Evolutionary conservation across 1,140 invertebrate genomes (phyloP).

Genomic region (Brachionus rotundiformis): DNA sequence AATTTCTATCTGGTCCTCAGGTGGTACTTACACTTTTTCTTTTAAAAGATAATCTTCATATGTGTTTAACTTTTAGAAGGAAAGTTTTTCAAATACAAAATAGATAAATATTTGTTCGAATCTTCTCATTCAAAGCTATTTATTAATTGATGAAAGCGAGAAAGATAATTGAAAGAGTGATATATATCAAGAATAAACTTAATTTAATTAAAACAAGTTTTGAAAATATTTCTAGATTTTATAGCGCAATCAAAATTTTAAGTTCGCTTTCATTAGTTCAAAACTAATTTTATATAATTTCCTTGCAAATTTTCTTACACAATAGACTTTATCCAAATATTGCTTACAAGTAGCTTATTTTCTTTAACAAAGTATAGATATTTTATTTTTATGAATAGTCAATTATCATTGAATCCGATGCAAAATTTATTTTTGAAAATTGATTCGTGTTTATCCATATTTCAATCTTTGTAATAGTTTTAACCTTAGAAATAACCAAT

Average conservation of each 20-base stretch:
- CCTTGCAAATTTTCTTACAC: neutral
- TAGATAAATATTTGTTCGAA: conserved; percentile 5
- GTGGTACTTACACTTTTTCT: neutral
- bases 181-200: conserved; percentile 4
- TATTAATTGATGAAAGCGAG: conserved; percentile 10
- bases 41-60: neutral
- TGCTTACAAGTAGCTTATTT: neutral
- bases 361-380: neutral
- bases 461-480: neutral
- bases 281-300: neutral
- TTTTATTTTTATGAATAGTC: neutral
- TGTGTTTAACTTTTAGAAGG: neutral
- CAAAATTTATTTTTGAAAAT: neutral
- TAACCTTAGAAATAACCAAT: neutral
- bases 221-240: neutral
- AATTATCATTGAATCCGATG: neutral
- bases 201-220: conserved; percentile 13
- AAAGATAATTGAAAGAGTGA: neutral
- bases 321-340: neutral
- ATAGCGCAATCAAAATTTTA: neutral
- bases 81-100: neutral
- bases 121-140: neutral
- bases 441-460: too few species aligned
- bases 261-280: conserved; percentile 8
- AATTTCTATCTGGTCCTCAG: neutral